Conservation (phyloP, 92 coral and sea anemone genomes). For the Parazoanthus atlanticus region DNA sequence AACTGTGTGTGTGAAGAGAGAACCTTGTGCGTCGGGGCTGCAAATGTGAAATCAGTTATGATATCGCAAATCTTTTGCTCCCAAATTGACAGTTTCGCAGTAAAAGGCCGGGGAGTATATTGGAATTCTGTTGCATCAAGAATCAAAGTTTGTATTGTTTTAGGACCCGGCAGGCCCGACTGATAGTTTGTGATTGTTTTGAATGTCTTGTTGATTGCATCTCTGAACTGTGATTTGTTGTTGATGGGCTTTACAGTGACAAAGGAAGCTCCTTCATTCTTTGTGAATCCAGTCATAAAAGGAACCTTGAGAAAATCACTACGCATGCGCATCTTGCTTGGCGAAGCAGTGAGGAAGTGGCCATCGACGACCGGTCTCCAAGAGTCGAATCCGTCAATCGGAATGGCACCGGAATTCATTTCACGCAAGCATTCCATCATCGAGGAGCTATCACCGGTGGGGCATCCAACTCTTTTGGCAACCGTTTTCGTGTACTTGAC, state of each 20-base stretch:
- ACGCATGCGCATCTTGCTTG: slow-evolving; percentile 43
- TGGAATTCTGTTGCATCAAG: slow-evolving; percentile 50
- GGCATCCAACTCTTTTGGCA: slow-evolving; percentile 47
- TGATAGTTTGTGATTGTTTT: not conserved
- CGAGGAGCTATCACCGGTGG: slow-evolving; percentile 2
- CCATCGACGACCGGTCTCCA: slow-evolving; percentile 66
- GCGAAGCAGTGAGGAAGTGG: slow-evolving; percentile 53
- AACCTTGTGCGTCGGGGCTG: slow-evolving; percentile 57
- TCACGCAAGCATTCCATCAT: slow-evolving; percentile 56
- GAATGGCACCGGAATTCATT: slow-evolving; percentile 17
- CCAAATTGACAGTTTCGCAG: slow-evolving; percentile 33
- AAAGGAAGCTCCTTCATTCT: slow-evolving; percentile 49
- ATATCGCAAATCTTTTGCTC: slow-evolving; percentile 49
- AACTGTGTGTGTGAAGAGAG: slow-evolving; percentile 47
- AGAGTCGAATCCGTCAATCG: not conserved
- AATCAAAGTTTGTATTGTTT: slow-evolving; percentile 19
- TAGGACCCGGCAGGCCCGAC: slow-evolving; percentile 35
- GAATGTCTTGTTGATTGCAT: slow-evolving; percentile 24
- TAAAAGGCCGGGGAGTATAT: slow-evolving; percentile 64
- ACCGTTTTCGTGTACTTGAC: slow-evolving; percentile 28
- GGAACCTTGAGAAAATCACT: slow-evolving; percentile 35
- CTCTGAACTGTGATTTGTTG: slow-evolving; percentile 4
- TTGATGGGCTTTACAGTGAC: not conserved
- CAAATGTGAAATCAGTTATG: slow-evolving; percentile 43
- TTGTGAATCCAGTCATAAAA: slow-evolving; percentile 42